Evolutionary conservation across 2,113 vertebrate genomes (phyloP).

Genomic region (Callaeas wilsoni): DNA sequence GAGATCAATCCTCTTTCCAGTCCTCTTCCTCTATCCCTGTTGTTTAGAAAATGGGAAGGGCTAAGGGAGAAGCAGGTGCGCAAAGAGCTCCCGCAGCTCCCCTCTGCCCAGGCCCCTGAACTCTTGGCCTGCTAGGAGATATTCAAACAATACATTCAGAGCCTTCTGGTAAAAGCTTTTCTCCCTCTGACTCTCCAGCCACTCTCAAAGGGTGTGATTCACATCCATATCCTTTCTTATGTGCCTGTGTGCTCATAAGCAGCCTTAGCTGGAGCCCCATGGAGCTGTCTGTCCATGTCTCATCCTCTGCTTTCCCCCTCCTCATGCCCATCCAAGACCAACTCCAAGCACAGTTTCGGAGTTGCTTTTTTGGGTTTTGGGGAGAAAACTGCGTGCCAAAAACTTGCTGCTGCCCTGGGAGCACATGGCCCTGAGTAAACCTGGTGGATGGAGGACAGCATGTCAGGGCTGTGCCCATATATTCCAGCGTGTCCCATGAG

Average conservation of each 20-base stretch:
- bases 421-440: accelerated
- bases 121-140: not conserved
- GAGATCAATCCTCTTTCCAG: not conserved
- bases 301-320: not conserved
- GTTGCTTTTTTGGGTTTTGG: not conserved
- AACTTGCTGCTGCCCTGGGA: accelerated
- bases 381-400: not conserved
- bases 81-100: not conserved
- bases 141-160: not conserved
- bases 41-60: not conserved
- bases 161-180: not conserved
- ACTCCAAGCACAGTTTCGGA: not conserved
- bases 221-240: not conserved
- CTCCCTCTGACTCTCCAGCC: not conserved
- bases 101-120: not conserved
- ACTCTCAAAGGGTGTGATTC: not conserved
- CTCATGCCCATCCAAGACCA: accelerated
- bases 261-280: not conserved
- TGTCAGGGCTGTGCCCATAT: not conserved
- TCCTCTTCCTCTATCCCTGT: not conserved
- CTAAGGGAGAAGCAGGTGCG: conserved; percentile 14
- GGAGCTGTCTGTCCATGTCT: not conserved
- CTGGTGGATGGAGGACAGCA: accelerated
- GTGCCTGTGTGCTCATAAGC: accelerated
- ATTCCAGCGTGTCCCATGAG: not conserved